phyloP scores from a whole-genome alignment of 2,888 invertebrate species.

The Polydrusus pterygomalis region DNA sequence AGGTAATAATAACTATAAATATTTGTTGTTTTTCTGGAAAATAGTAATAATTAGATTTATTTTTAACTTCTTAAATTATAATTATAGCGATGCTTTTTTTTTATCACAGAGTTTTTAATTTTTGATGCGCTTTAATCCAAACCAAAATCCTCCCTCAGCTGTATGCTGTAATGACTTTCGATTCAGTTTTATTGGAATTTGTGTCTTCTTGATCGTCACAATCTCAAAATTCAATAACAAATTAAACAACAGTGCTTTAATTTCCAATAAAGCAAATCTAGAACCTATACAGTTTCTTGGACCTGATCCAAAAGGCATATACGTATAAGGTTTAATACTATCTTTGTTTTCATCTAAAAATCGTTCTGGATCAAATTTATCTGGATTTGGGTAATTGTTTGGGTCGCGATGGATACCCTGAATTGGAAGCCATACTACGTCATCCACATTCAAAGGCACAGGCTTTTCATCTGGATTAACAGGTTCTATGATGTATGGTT shows the following conservation, averaged over 20 bases:
- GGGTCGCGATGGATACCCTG: slow-evolving; percentile 63
- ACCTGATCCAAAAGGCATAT: slow-evolving; percentile 71
- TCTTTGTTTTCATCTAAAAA: slow-evolving; percentile 75
- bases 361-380: slow-evolving; percentile 66
- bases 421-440: slow-evolving; percentile 64
- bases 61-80: too few relatives aligned
- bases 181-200: slow-evolving; percentile 61
- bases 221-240: not conserved
- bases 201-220: slow-evolving; percentile 60
- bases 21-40: too few relatives aligned
- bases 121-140: slow-evolving; percentile 24
- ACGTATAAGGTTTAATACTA: slow-evolving; percentile 71
- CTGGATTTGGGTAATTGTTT: slow-evolving; percentile 62
- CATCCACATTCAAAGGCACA: slow-evolving; percentile 57
- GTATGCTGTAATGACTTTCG: not conserved
- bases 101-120: not conserved
- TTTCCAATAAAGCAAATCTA: not conserved
- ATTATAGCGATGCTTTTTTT: too few relatives aligned
- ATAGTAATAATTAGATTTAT: too few relatives aligned
- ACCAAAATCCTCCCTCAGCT: slow-evolving; percentile 45
- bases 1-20: too few relatives aligned
- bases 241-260: not conserved
- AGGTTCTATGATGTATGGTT: slow-evolving; percentile 68
- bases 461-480: slow-evolving; percentile 54
- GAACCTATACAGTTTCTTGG: slow-evolving; percentile 1